Evolutionary conservation across 1,140 invertebrate genomes (phyloP), one percentile per base, ranked within the genome.

Genomic region (Wasmannia auropunctata): DNA sequence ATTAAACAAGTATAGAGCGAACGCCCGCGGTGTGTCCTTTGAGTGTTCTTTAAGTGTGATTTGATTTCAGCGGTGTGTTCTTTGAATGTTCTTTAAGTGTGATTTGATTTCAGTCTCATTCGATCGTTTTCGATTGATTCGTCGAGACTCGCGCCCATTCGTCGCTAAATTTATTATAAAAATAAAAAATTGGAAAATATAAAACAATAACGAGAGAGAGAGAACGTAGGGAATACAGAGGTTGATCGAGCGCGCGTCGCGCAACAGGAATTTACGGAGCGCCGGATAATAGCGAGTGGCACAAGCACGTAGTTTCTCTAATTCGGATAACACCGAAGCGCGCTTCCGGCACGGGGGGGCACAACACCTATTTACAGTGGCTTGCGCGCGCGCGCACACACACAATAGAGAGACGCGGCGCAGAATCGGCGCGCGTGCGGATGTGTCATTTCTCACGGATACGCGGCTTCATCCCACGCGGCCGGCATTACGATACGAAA

Each of bases 401-500:
- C 25, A n/a, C 34, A 56, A 31, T 40, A 19, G 51, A 56, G 79
- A 72, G 49, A 22, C 54, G 31, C 60, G 10, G 25, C 19, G 65
- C 65, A 51, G 40, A 28, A 58, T 72, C 63, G n/a, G 28, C 54
- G 51, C 65, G 65, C 51, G 34, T 72, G 49, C 79, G 37, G 56
- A 72, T 83, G 79, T 72, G 51, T 58, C 79, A 72, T 83, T 83
- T 83, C 79, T 83, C 79, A 83, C 51, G 77, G 63, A 70, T 56
- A 16, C 49, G 63, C 22, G 65, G 25, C 25, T 25, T 65, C 62
- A 43, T 43, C 63, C 22, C 7, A 19, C 62, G 34, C 37, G 51
- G 1, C 31, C 34, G 87, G 80, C 56, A 87, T 88, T 76, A 88
- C 87, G 75, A 84, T 88, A 87, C 54, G 86, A 87, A 88, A 88